Evolutionary conservation across 2,113 vertebrate genomes (phyloP).

Genomic region (Ictalurus furcatus): DNA sequence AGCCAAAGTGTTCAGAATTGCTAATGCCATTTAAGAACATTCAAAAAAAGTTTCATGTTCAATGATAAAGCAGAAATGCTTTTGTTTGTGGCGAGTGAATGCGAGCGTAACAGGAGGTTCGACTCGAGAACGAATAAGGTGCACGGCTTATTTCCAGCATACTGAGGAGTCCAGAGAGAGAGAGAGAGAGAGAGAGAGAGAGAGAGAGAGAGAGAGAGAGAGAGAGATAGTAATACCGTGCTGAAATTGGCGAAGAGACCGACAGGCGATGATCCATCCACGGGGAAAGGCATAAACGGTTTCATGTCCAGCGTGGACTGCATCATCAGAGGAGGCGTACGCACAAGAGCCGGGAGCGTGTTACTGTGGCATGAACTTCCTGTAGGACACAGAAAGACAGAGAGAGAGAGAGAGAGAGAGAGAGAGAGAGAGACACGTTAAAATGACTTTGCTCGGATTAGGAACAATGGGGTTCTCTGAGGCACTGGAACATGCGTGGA

Average conservation of each 20-base stretch:
- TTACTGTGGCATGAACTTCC: constrained; percentile 80
- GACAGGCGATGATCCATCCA: constrained; percentile 85
- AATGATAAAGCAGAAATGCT: no score
- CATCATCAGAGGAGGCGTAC: constrained; percentile 86
- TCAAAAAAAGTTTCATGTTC: no score
- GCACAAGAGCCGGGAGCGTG: constrained; percentile 82
- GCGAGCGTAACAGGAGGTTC: no score
- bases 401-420: no score
- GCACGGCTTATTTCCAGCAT: not conserved
- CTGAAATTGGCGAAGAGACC: constrained; percentile 97
- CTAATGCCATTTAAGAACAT: no score
- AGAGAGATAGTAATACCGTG: constrained; percentile 72
- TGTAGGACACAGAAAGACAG: constrained; percentile 56
- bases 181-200: not conserved
- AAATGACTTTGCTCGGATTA: not conserved
- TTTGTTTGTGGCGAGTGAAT: no score
- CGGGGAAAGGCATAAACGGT: constrained; percentile 88
- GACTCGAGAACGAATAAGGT: not conserved
- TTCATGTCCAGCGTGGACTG: constrained; percentile 88
- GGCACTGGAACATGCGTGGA: not conserved
- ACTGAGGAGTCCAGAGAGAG: not conserved
- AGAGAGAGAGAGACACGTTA: not conserved
- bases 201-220: not conserved
- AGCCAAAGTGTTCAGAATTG: no score
- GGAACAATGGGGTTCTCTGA: not conserved